Evolutionary conservation across 2,888 invertebrate genomes (phyloP).

Genomic region (Cancer borealis): DNA sequence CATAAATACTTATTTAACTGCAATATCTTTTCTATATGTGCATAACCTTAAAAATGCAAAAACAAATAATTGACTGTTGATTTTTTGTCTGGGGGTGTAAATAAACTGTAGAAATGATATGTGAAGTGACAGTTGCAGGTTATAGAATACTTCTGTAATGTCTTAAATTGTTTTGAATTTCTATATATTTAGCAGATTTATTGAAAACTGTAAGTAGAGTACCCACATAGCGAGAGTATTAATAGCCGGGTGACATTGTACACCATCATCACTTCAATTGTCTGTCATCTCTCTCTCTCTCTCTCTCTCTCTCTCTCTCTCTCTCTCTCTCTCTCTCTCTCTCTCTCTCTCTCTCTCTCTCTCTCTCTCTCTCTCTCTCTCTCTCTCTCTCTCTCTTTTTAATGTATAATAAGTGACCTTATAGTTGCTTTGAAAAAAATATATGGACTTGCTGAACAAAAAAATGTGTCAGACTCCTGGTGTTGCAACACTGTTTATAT

Average conservation of each 20-base stretch:
- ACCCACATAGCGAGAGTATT: background rate
- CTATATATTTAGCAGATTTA: background rate
- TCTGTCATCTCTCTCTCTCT: background rate
- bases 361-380: background rate
- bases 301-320: constrained; percentile 1
- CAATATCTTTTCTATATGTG: background rate
- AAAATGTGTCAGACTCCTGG: background rate
- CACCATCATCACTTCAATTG: background rate
- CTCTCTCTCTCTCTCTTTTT: background rate
- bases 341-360: constrained; percentile 1
- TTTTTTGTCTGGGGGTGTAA: background rate
- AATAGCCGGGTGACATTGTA: background rate
- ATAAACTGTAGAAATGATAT: background rate
- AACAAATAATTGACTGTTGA: background rate
- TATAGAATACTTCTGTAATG: background rate
- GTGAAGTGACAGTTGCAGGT: background rate
- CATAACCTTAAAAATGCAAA: background rate
- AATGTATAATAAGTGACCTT: background rate
- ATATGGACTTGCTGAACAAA: background rate
- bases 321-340: constrained; percentile 1
- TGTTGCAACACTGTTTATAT: background rate
- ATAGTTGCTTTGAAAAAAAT: background rate
- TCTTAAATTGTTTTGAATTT: background rate
- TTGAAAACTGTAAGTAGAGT: background rate
- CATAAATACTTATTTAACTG: background rate